Conservation (phyloP, 64 coral and sea anemone species). For the Anthopleura sola region DNA sequence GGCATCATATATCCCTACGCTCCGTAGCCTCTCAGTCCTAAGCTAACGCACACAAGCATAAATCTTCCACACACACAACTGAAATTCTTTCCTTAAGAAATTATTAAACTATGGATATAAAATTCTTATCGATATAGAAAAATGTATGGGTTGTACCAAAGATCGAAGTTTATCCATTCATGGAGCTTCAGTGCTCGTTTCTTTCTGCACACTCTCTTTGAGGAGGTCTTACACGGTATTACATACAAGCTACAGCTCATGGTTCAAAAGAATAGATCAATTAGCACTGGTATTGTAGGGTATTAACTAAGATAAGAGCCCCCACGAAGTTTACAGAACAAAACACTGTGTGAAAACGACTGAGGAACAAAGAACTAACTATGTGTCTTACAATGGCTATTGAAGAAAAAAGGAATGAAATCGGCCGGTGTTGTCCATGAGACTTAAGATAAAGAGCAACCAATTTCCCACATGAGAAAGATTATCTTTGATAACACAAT, state of each 20-base stretch:
- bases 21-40: neutral
- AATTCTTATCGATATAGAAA: neutral
- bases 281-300: conserved; percentile 13
- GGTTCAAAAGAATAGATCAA: neutral
- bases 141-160: neutral
- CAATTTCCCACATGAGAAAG: neutral
- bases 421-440: neutral
- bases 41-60: too few species aligned
- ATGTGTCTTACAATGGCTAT: neutral
- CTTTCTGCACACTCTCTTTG: neutral
- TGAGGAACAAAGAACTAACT: neutral
- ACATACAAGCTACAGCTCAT: neutral
- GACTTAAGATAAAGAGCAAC: neutral
- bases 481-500: neutral
- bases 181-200: neutral
- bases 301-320: conserved; percentile 8
- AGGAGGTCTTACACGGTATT: neutral
- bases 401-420: neutral
- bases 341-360: neutral
- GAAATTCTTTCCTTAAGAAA: too few species aligned
- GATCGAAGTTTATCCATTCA: neutral
- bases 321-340: conserved; percentile 22
- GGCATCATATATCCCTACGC: neutral
- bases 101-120: too few species aligned
- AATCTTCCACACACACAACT: too few species aligned